Conservation (phyloP, 2,888 invertebrate species). For the Thecocarcelia acutangulata region DNA sequence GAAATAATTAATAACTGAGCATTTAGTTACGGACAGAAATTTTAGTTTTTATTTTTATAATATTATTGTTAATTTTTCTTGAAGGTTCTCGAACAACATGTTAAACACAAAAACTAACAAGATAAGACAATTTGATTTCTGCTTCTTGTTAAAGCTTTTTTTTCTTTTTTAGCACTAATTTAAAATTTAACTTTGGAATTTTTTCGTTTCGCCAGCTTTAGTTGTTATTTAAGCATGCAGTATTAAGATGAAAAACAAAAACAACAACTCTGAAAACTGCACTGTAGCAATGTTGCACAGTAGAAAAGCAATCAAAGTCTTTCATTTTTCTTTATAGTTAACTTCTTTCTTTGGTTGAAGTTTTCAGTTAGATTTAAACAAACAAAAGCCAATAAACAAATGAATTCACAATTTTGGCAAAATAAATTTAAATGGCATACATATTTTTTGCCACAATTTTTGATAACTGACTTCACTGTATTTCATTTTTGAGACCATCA, state of each 20-base stretch:
- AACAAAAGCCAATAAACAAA: no score
- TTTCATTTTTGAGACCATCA: no score
- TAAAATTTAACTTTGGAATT: no score
- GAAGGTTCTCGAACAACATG: constrained; percentile 58
- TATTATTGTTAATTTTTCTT: constrained; percentile 57
- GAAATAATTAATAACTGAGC: constrained; percentile 22
- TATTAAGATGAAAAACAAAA: constrained; percentile 2
- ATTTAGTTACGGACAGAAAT: constrained; percentile 30
- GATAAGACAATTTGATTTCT: constrained; percentile 45
- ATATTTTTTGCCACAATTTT: no score
- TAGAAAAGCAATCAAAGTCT: no score
- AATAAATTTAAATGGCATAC: no score
- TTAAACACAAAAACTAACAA: constrained; percentile 57
- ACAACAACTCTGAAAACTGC: not conserved
- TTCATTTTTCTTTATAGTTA: no score
- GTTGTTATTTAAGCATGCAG: constrained; percentile 15
- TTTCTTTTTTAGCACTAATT: constrained; percentile 31
- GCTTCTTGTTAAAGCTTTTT: constrained; percentile 5
- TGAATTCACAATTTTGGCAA: no score
- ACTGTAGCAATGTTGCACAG: constrained; percentile 25
- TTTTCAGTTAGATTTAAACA: no score
- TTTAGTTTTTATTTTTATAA: constrained; percentile 44
- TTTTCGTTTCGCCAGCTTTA: no score
- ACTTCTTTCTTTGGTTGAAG: no score
- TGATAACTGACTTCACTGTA: no score